Evolutionary conservation across 2,797 vertebrate genomes (phyloP), one percentile per base, ranked within the genome.

Genomic region (Pitangus sulphuratus): DNA sequence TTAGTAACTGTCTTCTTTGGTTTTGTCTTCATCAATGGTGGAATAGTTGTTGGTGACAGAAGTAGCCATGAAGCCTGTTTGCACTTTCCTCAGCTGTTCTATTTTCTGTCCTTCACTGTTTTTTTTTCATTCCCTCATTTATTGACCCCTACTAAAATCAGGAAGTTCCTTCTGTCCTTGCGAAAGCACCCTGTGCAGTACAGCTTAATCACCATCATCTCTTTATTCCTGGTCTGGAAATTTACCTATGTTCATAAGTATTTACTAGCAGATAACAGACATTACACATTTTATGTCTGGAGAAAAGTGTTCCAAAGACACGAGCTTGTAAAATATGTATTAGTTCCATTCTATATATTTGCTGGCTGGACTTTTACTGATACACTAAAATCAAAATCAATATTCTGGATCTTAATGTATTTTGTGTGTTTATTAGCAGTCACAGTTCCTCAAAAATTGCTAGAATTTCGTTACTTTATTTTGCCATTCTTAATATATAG

Each of bases 401-500:
- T 99, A 65, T 99, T 99, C 96, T 99, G 99, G 99, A 98, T 95
- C 62, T 93, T 99, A 92, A 98, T 98, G 25, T 99, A 99, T 97
- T 97, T 98, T 91, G 83, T 93, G 1, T 99, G 99, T 96, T 95
- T 99, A 37, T 47, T 98, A 88, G 97, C 97, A 8, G 97, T 98
- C 75, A 99, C 98, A 0, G 98, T 99, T 75, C 99, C 99, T 80
- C 99, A 99, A 95, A 99, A 99, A 96, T 97, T 99, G 35, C 95
- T 99, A 66, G 99, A 99, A 97, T 99, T 99, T 85, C 98, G 99
- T 90, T 99, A 99, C 95, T 99, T 99, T 93, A 99, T 99, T 92
- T 89, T 99, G 64, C 99, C 99, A 0, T 99, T 99, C 93, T 95
- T 99, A 95, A 98, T 99, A 93, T 99, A 99, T 94, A 99, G 99